These are phyloP conservation scores for Tipula unca DNA, from an alignment of 2,888 invertebrate species.

Conservation along the genomic window DNA sequence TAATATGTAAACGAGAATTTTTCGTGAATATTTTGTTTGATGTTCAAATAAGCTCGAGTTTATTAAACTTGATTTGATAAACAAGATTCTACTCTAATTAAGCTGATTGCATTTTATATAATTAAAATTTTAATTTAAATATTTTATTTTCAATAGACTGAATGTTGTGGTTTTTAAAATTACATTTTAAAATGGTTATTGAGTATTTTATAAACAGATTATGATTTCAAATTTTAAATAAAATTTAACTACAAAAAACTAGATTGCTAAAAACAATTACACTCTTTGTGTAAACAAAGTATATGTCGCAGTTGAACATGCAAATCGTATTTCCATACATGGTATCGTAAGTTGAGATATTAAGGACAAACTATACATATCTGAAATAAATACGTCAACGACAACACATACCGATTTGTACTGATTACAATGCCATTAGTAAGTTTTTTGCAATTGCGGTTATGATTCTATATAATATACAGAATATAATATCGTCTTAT, in stretches of 20 bases:
- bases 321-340: neutral
- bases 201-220: neutral
- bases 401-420: neutral
- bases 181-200: neutral
- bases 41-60: neutral
- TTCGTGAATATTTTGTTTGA: neutral
- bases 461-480: neutral
- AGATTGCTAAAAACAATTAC: neutral
- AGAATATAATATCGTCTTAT: neutral
- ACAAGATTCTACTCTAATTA: neutral
- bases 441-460: neutral
- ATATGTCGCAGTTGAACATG: neutral
- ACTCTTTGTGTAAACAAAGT: neutral
- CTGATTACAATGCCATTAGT: neutral
- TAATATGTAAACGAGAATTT: too few species aligned
- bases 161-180: neutral
- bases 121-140: neutral
- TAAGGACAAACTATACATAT: slow-evolving; percentile 1
- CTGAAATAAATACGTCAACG: neutral
- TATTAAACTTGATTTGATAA: neutral
- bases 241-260: neutral
- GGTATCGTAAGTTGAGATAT: neutral
- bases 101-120: neutral
- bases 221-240: neutral
- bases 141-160: neutral